Conservation (phyloP, 2,797 vertebrate genomes). For the Trichosurus vulpecula region DNA sequence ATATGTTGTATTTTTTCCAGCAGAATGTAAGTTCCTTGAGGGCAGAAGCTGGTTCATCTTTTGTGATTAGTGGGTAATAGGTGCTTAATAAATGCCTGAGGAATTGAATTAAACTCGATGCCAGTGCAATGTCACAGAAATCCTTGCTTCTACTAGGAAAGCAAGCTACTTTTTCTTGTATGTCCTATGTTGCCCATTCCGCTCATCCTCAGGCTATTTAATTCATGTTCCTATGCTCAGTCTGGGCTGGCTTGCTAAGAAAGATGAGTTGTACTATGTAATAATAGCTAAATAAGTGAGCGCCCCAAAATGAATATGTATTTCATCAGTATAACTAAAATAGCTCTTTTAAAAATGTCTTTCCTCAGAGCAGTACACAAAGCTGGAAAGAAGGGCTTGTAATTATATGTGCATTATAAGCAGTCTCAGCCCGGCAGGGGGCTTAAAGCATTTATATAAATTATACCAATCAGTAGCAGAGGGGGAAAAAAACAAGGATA, state of each 20-base stretch:
- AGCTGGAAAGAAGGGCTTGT: conserved; percentile 69
- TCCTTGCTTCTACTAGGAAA: not conserved
- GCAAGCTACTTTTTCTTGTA: conserved; percentile 9
- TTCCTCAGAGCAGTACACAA: conserved; percentile 47
- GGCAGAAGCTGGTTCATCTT: not conserved
- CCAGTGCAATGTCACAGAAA: conserved; percentile 40
- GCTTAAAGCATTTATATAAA: conserved; percentile 77
- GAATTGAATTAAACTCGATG: not conserved
- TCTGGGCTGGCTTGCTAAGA: not conserved
- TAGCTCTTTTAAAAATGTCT: conserved; percentile 63
- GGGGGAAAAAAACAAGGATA: conserved; percentile 61
- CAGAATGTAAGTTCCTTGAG: not conserved
- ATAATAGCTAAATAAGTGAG: conserved; percentile 45
- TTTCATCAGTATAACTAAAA: conserved; percentile 66
- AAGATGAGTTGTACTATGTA: conserved; percentile 12
- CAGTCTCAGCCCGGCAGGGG: conserved; percentile 72
- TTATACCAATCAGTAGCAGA: conserved; percentile 76
- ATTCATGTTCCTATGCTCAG: not conserved
- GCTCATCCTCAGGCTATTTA: conserved; percentile 50
- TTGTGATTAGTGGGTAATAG: not conserved
- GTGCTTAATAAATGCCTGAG: not conserved
- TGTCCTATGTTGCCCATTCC: conserved; percentile 55
- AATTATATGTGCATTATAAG: conserved; percentile 77
- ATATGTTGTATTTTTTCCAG: not conserved
- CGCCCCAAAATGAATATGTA: conserved; percentile 38